These are phyloP conservation scores for Podilymbus podiceps DNA, from an alignment of 2,113 vertebrate genomes.

Conservation along the genomic window DNA sequence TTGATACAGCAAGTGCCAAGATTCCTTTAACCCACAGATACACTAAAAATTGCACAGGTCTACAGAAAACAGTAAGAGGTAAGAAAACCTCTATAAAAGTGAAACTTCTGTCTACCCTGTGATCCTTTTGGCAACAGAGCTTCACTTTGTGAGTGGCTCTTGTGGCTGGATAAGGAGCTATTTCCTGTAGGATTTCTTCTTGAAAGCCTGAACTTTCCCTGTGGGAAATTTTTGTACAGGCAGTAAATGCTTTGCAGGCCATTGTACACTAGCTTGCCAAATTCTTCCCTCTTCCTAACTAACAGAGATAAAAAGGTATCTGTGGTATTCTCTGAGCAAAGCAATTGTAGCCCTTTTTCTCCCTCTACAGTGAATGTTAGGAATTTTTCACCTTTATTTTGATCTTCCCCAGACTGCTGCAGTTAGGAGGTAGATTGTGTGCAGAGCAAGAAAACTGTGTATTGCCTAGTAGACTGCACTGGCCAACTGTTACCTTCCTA, in stretches of 20 bases:
- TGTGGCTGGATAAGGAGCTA: not conserved
- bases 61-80: constrained; percentile 9
- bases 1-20: not conserved
- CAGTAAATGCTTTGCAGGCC: not conserved
- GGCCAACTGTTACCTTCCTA: not conserved
- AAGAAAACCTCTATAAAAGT: not conserved
- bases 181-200: constrained; percentile 35
- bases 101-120: not conserved
- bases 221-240: not conserved
- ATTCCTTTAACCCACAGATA: not conserved
- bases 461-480: not conserved
- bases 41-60: not conserved
- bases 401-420: not conserved
- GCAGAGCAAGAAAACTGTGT: not conserved
- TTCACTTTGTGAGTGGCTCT: not conserved
- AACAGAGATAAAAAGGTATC: not conserved
- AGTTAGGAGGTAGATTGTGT: not conserved
- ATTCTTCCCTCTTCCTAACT: not conserved
- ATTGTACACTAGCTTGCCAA: not conserved
- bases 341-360: not conserved
- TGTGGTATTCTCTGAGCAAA: not conserved
- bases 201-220: not conserved
- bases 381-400: not conserved
- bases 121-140: not conserved
- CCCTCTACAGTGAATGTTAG: not conserved